A percentile compares a stretch with the other conserved stretches of the same genome.
Evolutionary conservation across 2,888 invertebrate genomes (phyloP).

Genomic region (Steinernema hermaphroditum): DNA sequence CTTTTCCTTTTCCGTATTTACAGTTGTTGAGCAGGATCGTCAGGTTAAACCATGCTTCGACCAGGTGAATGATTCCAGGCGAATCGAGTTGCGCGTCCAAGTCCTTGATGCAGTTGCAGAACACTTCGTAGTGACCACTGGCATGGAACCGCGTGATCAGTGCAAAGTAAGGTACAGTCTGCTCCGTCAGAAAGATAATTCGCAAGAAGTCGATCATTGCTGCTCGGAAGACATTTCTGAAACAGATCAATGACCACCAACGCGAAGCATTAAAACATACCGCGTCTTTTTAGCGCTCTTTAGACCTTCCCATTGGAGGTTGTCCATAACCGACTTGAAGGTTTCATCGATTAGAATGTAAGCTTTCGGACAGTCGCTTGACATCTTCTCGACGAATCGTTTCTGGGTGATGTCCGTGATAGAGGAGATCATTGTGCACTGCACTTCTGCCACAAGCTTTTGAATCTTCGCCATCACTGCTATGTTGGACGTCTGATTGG

Average conservation of each 20-base stretch:
- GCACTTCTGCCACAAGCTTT: constrained; percentile 2
- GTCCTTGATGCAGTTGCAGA: background rate
- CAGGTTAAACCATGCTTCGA: background rate
- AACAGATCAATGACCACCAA: background rate
- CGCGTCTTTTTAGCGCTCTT: background rate
- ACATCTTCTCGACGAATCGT: constrained; percentile 10
- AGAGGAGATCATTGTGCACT: background rate
- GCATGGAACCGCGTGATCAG: background rate
- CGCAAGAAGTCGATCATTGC: constrained; percentile 12
- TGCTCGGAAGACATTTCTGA: constrained; percentile 3
- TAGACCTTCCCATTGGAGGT: constrained; percentile 6
- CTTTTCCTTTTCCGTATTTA: background rate
- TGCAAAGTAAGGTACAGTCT: background rate
- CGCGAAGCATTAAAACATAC: background rate
- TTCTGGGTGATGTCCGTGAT: background rate
- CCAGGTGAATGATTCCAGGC: background rate
- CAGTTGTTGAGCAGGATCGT: background rate
- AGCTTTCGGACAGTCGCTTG: background rate
- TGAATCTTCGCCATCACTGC: background rate
- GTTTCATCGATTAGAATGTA: constrained; percentile 3
- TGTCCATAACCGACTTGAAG: background rate
- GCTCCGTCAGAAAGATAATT: background rate
- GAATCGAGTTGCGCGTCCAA: background rate
- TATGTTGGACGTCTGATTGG: background rate
- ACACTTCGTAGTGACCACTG: background rate